Evolutionary conservation across 2,113 vertebrate species (phyloP).

Genomic region (Abramis brama): DNA sequence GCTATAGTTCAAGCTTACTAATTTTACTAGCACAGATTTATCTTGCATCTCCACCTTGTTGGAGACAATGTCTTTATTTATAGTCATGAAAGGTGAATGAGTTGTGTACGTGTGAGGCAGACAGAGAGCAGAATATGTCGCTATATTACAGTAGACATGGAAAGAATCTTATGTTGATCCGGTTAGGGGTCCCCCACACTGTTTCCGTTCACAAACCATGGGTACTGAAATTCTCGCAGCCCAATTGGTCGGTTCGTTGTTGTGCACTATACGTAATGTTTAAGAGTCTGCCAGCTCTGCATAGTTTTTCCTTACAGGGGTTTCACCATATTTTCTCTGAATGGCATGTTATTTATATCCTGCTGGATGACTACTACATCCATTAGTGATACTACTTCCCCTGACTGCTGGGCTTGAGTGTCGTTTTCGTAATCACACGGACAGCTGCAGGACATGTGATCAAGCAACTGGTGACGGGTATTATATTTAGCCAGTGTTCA

Average conservation of each 20-base stretch:
- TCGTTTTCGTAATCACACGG: slow-evolving; percentile 17
- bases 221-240: slow-evolving; percentile 21
- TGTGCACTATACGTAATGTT: neutral
- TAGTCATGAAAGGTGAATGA: neutral
- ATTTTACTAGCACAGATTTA: neutral
- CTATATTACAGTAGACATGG: slow-evolving; percentile 57
- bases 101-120: neutral
- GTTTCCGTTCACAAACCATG: slow-evolving; percentile 57
- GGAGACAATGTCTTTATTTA: slow-evolving; percentile 3
- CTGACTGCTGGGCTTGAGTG: slow-evolving; percentile 31
- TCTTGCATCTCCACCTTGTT: neutral
- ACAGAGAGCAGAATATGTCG: neutral
- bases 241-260: slow-evolving; percentile 34
- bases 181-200: slow-evolving; percentile 5
- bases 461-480: slow-evolving; percentile 33
- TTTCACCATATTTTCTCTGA: slow-evolving; percentile 54
- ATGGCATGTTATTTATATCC: slow-evolving; percentile 56
- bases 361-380: neutral
- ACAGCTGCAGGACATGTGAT: slow-evolving; percentile 59
- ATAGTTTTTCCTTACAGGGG: slow-evolving; percentile 57
- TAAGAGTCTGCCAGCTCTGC: slow-evolving; percentile 44
- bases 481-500: slow-evolving; percentile 55
- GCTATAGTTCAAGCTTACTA: neutral
- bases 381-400: slow-evolving; percentile 32
- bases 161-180: slow-evolving; percentile 56